Evolutionary conservation across 2,888 invertebrate genomes (phyloP).

Genomic region (Melieria crassipennis): DNA sequence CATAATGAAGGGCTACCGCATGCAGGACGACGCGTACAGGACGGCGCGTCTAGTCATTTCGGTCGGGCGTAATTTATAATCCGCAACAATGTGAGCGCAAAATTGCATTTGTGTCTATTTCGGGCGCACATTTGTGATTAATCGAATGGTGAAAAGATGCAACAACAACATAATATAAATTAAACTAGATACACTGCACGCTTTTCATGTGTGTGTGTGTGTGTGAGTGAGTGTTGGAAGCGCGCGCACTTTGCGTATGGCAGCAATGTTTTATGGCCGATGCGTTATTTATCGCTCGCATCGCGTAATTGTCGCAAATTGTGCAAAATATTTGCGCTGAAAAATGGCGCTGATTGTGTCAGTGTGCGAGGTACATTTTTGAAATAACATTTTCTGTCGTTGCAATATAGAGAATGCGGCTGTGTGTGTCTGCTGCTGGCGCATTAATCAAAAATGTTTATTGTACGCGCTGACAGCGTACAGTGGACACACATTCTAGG

Average conservation of each 20-base stretch:
- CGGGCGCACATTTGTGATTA: constrained; percentile 12
- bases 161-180: too few species aligned
- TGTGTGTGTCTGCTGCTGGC: too few species aligned
- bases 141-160: too few species aligned
- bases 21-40: not conserved
- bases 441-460: too few species aligned
- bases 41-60: constrained; percentile 14
- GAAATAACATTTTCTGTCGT: too few species aligned
- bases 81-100: not conserved
- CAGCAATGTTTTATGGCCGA: constrained; percentile 23
- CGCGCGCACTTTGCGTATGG: constrained; percentile 17
- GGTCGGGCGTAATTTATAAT: too few species aligned
- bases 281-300: constrained; percentile 28
- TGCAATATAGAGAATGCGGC: too few species aligned
- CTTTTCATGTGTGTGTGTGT: constrained; percentile 1
- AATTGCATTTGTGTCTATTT: constrained; percentile 20
- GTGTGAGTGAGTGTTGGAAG: not conserved
- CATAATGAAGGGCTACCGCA: not conserved
- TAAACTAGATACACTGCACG: too few species aligned
- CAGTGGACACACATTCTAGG: too few species aligned
- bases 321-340: constrained; percentile 23
- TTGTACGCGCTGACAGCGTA: too few species aligned
- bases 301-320: constrained; percentile 34
- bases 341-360: too few species aligned
- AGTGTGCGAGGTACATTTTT: too few species aligned